Evolutionary conservation across 2,888 invertebrate genomes (phyloP).

Genomic region (Parascotia fuliginaria): DNA sequence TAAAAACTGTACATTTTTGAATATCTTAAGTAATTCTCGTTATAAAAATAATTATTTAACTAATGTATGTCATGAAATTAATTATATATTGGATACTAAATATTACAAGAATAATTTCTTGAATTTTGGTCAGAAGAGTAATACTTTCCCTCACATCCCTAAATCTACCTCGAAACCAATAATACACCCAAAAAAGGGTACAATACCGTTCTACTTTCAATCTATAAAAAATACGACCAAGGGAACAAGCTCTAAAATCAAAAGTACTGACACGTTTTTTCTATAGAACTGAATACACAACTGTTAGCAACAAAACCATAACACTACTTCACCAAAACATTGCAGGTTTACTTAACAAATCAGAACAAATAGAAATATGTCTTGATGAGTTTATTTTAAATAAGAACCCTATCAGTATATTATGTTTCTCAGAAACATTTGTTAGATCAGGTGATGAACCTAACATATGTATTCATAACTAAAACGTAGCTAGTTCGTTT

Average conservation of each 20-base stretch:
- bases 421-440: slow-evolving; percentile 6
- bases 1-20: neutral
- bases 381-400: neutral
- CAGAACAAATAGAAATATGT: neutral
- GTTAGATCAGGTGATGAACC: slow-evolving; percentile 1
- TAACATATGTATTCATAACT: neutral
- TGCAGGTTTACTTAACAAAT: neutral
- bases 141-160: neutral
- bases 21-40: neutral
- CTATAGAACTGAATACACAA: neutral
- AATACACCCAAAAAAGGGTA: neutral
- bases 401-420: neutral
- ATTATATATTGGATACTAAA: neutral
- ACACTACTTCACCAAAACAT: slow-evolving; percentile 7
- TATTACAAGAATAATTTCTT: neutral
- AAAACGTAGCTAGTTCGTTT: neutral
- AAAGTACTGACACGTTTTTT: neutral
- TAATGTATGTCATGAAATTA: neutral
- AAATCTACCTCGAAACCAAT: neutral
- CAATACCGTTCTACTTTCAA: neutral
- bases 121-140: neutral
- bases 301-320: neutral
- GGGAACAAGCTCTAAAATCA: neutral
- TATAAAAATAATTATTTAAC: neutral
- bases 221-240: neutral